A percentile compares a stretch with the other conserved stretches of the same genome.
Evolutionary conservation across 2,797 vertebrate genomes (phyloP).

Genomic region (Parambassis ranga): DNA sequence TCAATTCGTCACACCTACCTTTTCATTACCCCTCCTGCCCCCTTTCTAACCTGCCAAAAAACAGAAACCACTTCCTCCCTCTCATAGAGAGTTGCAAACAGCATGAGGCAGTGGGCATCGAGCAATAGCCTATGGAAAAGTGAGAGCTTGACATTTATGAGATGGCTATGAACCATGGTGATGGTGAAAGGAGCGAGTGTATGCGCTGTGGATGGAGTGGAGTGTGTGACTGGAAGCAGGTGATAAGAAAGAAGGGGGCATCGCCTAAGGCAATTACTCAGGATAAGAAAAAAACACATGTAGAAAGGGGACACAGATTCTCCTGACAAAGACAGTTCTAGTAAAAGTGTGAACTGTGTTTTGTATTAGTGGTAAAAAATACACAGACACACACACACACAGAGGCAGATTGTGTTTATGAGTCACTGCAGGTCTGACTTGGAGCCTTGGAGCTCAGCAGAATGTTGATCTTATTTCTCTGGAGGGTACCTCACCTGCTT

Average conservation of each 20-base stretch:
- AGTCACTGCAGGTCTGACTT: conserved; percentile 25
- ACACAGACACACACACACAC: conserved; percentile 30
- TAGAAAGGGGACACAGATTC: conserved; percentile 14
- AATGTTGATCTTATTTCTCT: conserved; percentile 32
- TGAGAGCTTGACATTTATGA: conserved; percentile 61
- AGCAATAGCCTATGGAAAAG: conserved; percentile 44
- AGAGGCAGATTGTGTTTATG: conserved; percentile 52
- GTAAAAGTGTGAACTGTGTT: conserved; percentile 52
- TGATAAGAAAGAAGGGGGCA: conserved; percentile 26
- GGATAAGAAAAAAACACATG: conserved; percentile 13
- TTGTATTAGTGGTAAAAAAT: conserved; percentile 38
- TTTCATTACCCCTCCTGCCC: conserved; percentile 65
- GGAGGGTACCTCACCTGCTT: conserved; percentile 30
- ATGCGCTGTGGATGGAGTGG: conserved; percentile 13
- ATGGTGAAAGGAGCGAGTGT: conserved; percentile 24
- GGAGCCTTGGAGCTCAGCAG: conserved; percentile 7
- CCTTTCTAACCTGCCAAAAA: conserved; percentile 40
- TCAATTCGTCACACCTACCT: conserved; percentile 74
- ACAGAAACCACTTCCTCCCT: not conserved
- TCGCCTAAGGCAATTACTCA: conserved; percentile 37
- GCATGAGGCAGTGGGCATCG: conserved; percentile 14
- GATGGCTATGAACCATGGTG: conserved; percentile 39
- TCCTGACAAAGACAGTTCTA: conserved; percentile 14
- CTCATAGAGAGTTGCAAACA: conserved; percentile 42
- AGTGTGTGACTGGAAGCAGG: conserved; percentile 34